phyloP scores from a whole-genome alignment of 2,888 invertebrate genomes.

The Boloria selene region DNA sequence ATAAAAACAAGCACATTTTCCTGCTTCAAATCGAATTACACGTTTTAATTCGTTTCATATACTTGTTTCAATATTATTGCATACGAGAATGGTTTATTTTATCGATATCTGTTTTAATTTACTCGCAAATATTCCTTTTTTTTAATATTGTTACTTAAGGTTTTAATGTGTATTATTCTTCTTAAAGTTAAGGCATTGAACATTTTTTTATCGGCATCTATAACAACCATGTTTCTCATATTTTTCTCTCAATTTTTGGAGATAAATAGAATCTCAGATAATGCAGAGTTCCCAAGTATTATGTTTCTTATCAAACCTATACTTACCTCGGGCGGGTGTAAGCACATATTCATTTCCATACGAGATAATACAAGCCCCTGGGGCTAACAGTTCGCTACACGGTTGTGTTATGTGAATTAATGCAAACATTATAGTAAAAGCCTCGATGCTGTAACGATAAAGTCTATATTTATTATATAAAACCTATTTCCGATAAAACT shows the following conservation, averaged over 20 bases:
- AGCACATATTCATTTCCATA: constrained; percentile 41
- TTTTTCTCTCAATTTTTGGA: constrained; percentile 21
- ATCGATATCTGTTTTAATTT: not conserved
- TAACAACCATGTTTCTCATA: not conserved
- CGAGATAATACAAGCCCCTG: constrained; percentile 34
- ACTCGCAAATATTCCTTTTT: too few relatives aligned
- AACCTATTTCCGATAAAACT: too few relatives aligned
- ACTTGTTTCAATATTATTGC: constrained; percentile 15
- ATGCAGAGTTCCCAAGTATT: constrained; percentile 26
- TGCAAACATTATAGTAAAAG: constrained; percentile 26
- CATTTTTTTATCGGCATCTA: too few relatives aligned
- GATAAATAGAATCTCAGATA: constrained; percentile 29
- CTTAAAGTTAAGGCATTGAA: too few relatives aligned
- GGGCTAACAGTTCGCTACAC: constrained; percentile 21
- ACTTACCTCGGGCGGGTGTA: constrained; percentile 33
- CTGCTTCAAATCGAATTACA: constrained; percentile 32
- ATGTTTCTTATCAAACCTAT: constrained; percentile 34
- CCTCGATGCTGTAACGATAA: constrained; percentile 8
- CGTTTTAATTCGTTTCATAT: constrained; percentile 36
- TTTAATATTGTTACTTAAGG: too few relatives aligned
- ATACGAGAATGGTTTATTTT: constrained; percentile 4
- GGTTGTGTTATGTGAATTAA: constrained; percentile 27
- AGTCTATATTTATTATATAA: not conserved
- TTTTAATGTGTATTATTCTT: too few relatives aligned
- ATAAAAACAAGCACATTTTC: constrained; percentile 44